Base-by-base conservation (phyloP, 2,888 invertebrate species). In the Lathronympha strigana region DNA sequence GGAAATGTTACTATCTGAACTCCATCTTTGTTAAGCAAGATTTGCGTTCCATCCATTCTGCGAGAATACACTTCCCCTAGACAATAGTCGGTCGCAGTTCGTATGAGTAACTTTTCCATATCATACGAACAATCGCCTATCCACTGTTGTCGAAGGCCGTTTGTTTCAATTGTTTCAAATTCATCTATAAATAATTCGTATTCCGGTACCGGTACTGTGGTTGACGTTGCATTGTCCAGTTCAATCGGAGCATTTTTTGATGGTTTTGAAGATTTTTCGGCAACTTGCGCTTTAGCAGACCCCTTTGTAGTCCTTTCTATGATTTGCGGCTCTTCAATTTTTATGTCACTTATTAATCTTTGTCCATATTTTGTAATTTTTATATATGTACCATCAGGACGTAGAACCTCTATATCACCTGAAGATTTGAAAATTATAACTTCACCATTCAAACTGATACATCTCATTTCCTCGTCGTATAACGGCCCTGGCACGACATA, bases 71-170 rank as follows among this genome's bases (percentile, higher is more conserved):
- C 74, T 78, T 92, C 91, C 11, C 86, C 87, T 50, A 85, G 68
- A 67, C 81, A 84, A 75, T 80, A 89, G 75, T 92, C 90, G 13
- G 87, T 87, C n/a, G 89, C 89, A 13, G 87, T 89, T 63, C 84
- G 82, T 54, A 86, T 81, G 2, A 90, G 73, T 23, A 90, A 68
- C 66, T 83, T 86, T 73, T 90, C 88, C 57, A 84, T 75, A 50
- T 78, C 69, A 67, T 69, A 70, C 21, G 78, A 69, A 38, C 68
- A 70, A 63, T 84, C 77, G 25, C 81, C 70, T 23, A 80, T 68
- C 82, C 87, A 88, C 64, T 76, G 82, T 74, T 87, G 81, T 69
- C 81, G 79, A 4, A 82, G 63, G 8, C 92, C 92, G 69, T 73
- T 81, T 6, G 81, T 70, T 71, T 87, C 83, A 68, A 83, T 85